Base-by-base conservation (phyloP, 2,113 vertebrate species). In the Egretta garzetta region DNA sequence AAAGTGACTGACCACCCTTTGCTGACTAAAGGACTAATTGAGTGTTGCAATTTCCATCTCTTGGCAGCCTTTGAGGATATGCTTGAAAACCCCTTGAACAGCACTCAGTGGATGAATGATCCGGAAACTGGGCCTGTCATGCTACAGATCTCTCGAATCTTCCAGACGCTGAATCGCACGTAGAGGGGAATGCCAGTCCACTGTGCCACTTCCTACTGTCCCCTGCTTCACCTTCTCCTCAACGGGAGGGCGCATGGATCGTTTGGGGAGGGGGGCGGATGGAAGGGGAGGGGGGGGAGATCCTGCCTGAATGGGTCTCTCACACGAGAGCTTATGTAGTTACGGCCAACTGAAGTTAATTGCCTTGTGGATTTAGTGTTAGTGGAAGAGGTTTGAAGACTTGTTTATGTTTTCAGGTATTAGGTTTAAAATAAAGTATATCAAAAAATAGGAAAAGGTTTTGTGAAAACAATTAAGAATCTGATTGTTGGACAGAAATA, bases 91-190 rank as follows among this genome's bases (percentile, higher is more conserved):
- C 99, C 99, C 9, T 98, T 99, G 80, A 99, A 99, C 98, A 99
- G 99, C 98, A 99, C 99, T 24, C 99, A 99, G 98, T 99, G 99
- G 99, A 99, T 99, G 99, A 99, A 99, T 1, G 99, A 99, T 96
- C 99, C 99, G 0, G 99, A 99, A 90, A 99, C 99, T 0, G 99
- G 99, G n/a, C 99, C 99, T 0, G 99, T 99, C 96, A 99, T 99
- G 99, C 99, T 99, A 74, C 99, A 99, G 98, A 99, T 99, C 96
- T 99, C 99, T 76, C 98, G 99, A 94, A 99, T 99, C 98, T 99
- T 99, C 98, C 99, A 99, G 98, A 99, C 99, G 9, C 98, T 99
- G 92, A 99, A 99, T 82, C 99, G 99, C 98, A 99, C 99, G 76
- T 99, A 99, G 98, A 98, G 93, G 94, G 95, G 80, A 0, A 52